Evolutionary conservation across 2,888 invertebrate species (phyloP), one percentile per base, ranked within the genome.

Genomic region (Caradrina clavipalpis): DNA sequence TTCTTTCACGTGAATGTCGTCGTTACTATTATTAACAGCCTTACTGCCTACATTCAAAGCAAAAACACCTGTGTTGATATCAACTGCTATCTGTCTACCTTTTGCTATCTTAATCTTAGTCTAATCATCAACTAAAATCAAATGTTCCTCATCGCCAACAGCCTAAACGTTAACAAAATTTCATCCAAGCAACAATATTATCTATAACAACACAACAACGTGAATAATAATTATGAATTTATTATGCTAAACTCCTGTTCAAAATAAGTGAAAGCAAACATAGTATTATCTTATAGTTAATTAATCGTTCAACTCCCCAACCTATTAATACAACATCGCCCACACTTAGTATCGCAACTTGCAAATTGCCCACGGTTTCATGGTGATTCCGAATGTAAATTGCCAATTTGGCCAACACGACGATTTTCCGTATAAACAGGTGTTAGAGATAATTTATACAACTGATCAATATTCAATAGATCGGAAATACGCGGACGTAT

Each of bases 361-460:
- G 84, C 80, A 84, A 84, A 84, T 84, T 85, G 81, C 78, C 77
- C 69, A 78, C 73, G 83, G 86, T 84, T 84, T 80, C 81, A 69
- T 78, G 85, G 86, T 89, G 89, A 90, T 91, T 91, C 88, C 84
- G 84, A 89, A 93, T 92, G 92, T 90, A 92, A 92, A 93, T 92
- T 90, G 90, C 72, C 92, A 91, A 92, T 93, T 91, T 90, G 86
- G 87, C 78, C 80, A 86, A 89, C 89, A 89, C 88, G 88, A 89
- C 89, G 87, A 91, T 89, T 90, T 88, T 82, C 85, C 85, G 86
- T 87, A 88, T 89, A 90, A 84, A 90, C 90, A 88, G 89, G 87
- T 90, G 89, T 90, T 88, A 86, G 86, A 81, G 84, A 84, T 89
- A 90, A 91, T 91, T 89, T 91, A 91, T 90, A 87, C 88, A 82